Evolutionary conservation across 2,888 invertebrate species (phyloP).

Genomic region (Drosophila conformis): DNA sequence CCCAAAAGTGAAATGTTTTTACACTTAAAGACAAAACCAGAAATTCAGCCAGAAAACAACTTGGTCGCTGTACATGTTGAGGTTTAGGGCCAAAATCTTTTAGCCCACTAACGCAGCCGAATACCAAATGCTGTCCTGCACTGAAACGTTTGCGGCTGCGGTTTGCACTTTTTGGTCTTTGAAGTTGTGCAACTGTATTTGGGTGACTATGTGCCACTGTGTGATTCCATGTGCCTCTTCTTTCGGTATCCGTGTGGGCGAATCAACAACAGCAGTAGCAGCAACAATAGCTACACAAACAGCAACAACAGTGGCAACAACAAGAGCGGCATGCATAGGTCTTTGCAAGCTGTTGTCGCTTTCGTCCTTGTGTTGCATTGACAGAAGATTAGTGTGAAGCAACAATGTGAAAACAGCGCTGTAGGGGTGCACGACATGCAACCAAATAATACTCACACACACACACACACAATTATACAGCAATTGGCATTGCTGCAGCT

Average conservation of each 20-base stretch:
- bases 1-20: slow-evolving; percentile 81
- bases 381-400: slow-evolving; percentile 81
- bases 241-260: slow-evolving; percentile 22
- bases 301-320: slow-evolving; percentile 16
- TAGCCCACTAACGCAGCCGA: slow-evolving; percentile 62
- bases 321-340: slow-evolving; percentile 35
- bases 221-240: slow-evolving; percentile 11
- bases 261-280: slow-evolving; percentile 23
- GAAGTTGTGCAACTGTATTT: slow-evolving; percentile 54
- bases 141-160: slow-evolving; percentile 80
- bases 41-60: slow-evolving; percentile 64
- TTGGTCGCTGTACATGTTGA: slow-evolving; percentile 48
- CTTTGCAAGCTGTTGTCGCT: slow-evolving; percentile 80
- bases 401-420: slow-evolving; percentile 82
- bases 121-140: slow-evolving; percentile 50
- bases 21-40: slow-evolving; percentile 82
- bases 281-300: slow-evolving; percentile 8
- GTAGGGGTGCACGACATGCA: slow-evolving; percentile 58
- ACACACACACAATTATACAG: slow-evolving; percentile 29
- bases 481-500: slow-evolving; percentile 26
- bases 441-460: slow-evolving; percentile 19
- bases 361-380: slow-evolving; percentile 78
- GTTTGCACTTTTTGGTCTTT: slow-evolving; percentile 82
- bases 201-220: slow-evolving; percentile 27
- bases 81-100: slow-evolving; percentile 54